phyloP scores from a whole-genome alignment of 35 echinoderm and acorn worm genomes.

The Apostichopus parvimensis region DNA sequence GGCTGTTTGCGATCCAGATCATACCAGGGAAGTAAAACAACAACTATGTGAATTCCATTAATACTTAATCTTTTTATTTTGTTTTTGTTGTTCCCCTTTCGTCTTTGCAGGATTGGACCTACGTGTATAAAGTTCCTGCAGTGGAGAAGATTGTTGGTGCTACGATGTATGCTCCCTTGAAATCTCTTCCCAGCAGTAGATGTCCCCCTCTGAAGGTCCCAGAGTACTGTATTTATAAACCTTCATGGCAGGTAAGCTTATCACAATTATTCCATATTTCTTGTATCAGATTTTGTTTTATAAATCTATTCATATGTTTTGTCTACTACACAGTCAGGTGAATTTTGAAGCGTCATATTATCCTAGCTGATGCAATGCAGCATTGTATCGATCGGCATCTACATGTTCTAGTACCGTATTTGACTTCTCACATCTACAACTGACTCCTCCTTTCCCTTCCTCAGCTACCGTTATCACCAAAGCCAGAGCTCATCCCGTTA shows the following conservation, averaged over 20 bases:
- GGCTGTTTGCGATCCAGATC: too few species aligned
- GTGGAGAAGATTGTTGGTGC: slow-evolving; percentile 90
- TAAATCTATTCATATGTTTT: too few species aligned
- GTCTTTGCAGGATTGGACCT: slow-evolving; percentile 86
- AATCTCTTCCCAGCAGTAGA: slow-evolving; percentile 92
- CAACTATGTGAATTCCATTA: too few species aligned
- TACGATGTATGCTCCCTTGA: slow-evolving; percentile 97
- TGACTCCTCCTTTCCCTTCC: neutral
- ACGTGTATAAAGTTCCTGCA: slow-evolving; percentile 89
- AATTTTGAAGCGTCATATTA: too few species aligned
- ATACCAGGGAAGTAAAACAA: too few species aligned
- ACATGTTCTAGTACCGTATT: neutral
- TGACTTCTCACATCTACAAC: too few species aligned
- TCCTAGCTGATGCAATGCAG: too few species aligned
- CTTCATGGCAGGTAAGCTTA: slow-evolving; percentile 95
- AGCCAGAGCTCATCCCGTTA: slow-evolving; percentile 80
- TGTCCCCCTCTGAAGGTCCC: slow-evolving; percentile 86
- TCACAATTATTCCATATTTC: neutral
- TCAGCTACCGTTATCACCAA: slow-evolving; percentile 81
- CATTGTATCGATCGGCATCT: neutral
- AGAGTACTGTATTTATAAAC: slow-evolving; percentile 88
- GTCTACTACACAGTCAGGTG: too few species aligned
- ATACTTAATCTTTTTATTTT: too few species aligned
- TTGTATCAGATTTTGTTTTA: too few species aligned
- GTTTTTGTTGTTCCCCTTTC: too few species aligned